Percentiles rank a stretch among this genome's conserved stretches.
Conservation (phyloP, 2,888 invertebrate species). For the Morpho achilles region DNA sequence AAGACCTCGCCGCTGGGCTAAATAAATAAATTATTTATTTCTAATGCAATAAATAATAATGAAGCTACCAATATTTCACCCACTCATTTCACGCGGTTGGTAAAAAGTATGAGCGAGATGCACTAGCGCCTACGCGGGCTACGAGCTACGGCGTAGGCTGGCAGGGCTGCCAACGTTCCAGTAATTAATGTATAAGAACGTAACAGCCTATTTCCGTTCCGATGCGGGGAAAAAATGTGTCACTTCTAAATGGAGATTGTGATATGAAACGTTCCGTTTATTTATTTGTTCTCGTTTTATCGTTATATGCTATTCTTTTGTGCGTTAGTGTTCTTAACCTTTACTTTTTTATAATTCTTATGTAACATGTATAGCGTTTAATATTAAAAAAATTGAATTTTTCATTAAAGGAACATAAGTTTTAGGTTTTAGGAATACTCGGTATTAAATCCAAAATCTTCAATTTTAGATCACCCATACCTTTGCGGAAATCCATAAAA, state of each 20-base stretch:
- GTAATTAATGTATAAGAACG: slow-evolving; percentile 7
- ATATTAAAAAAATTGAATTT: too few species aligned
- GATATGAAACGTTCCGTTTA: background rate
- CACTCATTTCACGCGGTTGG: slow-evolving; percentile 77
- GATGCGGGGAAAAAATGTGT: background rate
- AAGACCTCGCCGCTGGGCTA: background rate
- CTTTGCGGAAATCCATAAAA: too few species aligned
- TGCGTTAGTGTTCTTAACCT: too few species aligned
- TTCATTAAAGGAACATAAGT: too few species aligned
- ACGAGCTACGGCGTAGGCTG: slow-evolving; percentile 25
- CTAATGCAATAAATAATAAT: slow-evolving; percentile 35
- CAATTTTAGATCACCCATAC: too few species aligned
- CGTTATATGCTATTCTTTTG: too few species aligned
- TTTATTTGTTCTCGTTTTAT: too few species aligned
- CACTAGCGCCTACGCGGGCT: slow-evolving; percentile 52
- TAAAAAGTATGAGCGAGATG: slow-evolving; percentile 71
- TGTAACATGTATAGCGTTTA: too few species aligned
- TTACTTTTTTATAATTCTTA: too few species aligned
- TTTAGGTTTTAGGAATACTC: too few species aligned
- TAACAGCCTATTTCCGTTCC: too few species aligned
- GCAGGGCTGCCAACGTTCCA: slow-evolving; percentile 18
- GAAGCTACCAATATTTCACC: slow-evolving; percentile 76
- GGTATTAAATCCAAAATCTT: too few species aligned
- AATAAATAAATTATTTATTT: slow-evolving; percentile 3
- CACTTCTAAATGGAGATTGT: background rate